Evolutionary conservation across 2,113 vertebrate genomes (phyloP).

Genomic region (Heteronetta atricapilla): DNA sequence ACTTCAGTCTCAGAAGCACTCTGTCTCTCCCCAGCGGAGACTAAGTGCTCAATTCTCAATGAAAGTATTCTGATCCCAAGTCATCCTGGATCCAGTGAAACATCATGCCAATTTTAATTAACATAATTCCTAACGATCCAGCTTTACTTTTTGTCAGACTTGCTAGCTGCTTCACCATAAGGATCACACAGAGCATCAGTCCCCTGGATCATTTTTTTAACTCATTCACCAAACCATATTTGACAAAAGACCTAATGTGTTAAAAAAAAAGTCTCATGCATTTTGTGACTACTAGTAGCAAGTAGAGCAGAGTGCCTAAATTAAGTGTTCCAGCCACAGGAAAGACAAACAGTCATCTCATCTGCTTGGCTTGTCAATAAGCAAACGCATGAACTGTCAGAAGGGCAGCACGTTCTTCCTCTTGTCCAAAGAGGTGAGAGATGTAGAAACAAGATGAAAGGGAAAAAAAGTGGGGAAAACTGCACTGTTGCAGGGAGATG

Average conservation of each 20-base stretch:
- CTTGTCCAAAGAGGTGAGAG: not conserved
- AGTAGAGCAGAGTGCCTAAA: not conserved
- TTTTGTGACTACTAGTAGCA: not conserved
- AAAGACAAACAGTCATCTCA: not conserved
- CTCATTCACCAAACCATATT: not conserved
- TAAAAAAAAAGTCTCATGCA: accelerated
- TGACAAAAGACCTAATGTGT: not conserved
- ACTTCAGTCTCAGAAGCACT: not conserved
- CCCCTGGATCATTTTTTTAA: not conserved
- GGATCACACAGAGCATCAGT: not conserved
- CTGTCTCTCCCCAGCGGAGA: not conserved
- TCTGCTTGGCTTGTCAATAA: not conserved
- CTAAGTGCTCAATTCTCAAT: not conserved
- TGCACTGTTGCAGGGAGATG: accelerated
- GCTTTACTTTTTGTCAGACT: not conserved
- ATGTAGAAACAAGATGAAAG: not conserved
- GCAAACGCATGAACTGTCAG: not conserved
- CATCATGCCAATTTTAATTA: not conserved
- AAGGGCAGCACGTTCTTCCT: not conserved
- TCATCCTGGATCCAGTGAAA: not conserved
- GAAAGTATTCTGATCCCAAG: not conserved
- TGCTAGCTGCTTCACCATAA: not conserved
- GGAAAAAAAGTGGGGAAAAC: not conserved
- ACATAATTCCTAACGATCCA: not conserved
- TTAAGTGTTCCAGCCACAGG: not conserved